Evolutionary conservation across 2,797 vertebrate species (phyloP).

Genomic region (Vultur gryphus): DNA sequence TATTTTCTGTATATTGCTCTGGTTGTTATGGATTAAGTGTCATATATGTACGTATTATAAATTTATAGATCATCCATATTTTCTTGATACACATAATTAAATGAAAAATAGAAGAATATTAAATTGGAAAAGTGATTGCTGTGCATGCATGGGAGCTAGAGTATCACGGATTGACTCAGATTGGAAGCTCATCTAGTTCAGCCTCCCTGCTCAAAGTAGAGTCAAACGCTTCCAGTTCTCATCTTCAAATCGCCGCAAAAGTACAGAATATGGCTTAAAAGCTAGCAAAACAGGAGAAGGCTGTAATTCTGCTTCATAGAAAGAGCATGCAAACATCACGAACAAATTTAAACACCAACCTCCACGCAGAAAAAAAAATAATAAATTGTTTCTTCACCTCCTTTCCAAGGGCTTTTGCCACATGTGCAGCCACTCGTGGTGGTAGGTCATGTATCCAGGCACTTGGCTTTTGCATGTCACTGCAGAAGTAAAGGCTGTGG

Average conservation of each 20-base stretch:
- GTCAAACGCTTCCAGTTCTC: background rate
- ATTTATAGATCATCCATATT: background rate
- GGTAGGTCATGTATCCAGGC: background rate
- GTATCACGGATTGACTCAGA: fast-evolving
- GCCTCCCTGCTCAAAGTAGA: background rate
- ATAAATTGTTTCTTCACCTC: fast-evolving
- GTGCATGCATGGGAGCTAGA: background rate
- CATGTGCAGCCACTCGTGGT: fast-evolving
- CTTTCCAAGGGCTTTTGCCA: background rate
- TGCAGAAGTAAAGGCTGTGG: background rate
- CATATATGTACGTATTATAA: background rate
- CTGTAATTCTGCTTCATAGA: fast-evolving
- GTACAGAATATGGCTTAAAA: background rate
- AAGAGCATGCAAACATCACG: fast-evolving
- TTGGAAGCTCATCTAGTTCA: background rate
- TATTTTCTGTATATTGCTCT: conserved; percentile 17
- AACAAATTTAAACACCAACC: fast-evolving
- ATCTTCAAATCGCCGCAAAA: fast-evolving
- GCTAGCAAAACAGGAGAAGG: too few species aligned
- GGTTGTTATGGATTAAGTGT: background rate
- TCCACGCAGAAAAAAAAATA: background rate
- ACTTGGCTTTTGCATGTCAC: fast-evolving
- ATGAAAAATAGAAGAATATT: background rate
- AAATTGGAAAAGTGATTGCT: background rate
- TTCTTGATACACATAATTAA: background rate